A percentile compares a stretch with the other conserved stretches of the same genome.
Conservation (phyloP, 2,113 vertebrate genomes). For the Pomatorhinus ruficollis region DNA sequence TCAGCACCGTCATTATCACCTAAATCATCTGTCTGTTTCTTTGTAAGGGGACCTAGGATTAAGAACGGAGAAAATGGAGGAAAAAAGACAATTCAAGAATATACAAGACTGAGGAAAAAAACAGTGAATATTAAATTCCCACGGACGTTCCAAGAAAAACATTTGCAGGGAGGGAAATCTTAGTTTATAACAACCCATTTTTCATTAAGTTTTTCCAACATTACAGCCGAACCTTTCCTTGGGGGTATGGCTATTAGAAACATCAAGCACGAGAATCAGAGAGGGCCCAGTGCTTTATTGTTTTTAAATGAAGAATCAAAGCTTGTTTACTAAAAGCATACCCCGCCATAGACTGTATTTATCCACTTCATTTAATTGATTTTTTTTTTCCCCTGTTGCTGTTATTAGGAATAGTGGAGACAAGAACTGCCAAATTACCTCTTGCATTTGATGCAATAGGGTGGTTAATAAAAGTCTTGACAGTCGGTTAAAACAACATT, state of each 20-base stretch:
- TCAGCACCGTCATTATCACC: conserved; percentile 99
- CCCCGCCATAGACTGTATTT: conserved; percentile 7
- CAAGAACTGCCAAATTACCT: conserved; percentile 39
- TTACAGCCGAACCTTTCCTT: conserved; percentile 23
- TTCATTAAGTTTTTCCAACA: conserved; percentile 18
- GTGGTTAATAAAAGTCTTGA: conserved; percentile 7
- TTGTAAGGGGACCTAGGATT: conserved; percentile 99
- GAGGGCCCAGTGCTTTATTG: conserved; percentile 21
- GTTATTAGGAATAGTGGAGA: conserved; percentile 31
- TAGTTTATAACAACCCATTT: conserved; percentile 30
- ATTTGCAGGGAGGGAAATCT: conserved; percentile 56
- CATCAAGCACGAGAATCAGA: conserved; percentile 31
- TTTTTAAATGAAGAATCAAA: conserved; percentile 55
- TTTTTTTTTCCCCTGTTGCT: neutral
- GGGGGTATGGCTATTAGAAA: conserved; percentile 63
- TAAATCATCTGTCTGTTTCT: conserved; percentile 99
- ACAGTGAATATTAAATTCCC: conserved; percentile 83
- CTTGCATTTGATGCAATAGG: conserved; percentile 29
- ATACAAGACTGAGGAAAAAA: conserved; percentile 89
- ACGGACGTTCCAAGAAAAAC: conserved; percentile 75
- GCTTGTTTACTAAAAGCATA: conserved; percentile 56
- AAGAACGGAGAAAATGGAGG: conserved; percentile 97
- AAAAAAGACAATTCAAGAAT: conserved; percentile 98
- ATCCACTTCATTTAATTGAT: conserved; percentile 26
- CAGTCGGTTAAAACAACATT: neutral